Evolutionary conservation across 2,888 invertebrate genomes (phyloP), one percentile per base, ranked within the genome.

Genomic region (Pristionchus maxplancki): DNA sequence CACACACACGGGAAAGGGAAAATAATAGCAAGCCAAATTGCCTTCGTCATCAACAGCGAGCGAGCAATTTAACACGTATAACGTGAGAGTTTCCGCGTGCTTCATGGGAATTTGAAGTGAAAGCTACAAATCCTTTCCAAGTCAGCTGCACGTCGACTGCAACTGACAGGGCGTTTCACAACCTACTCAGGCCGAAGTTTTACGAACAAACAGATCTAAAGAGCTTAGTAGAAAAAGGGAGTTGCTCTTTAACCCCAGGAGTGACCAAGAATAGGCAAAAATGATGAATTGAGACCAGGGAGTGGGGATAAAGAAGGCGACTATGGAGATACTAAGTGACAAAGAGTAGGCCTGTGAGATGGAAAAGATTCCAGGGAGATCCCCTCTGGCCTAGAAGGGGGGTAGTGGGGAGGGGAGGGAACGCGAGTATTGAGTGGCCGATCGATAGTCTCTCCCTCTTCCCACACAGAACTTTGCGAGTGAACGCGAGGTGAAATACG

Each of bases 341-440:
- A n/a, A n/a, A n/a, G n/a, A n/a, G n/a, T n/a, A n/a, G n/a, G n/a
- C n/a, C n/a, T n/a, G n/a, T n/a, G n/a, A n/a, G n/a, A n/a, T n/a
- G n/a, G n/a, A n/a, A n/a, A n/a, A n/a, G n/a, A n/a, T n/a, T n/a
- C n/a, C n/a, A n/a, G n/a, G n/a, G n/a, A n/a, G n/a, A 44, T 9
- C 44, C 44, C 44, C 44, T 44, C 44, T 6, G 44, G 6, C 24
- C 62, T 28, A 64, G 5, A n/a, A 8, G 20, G 71, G 71, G 37
- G 71, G 15, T 17, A 13, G 58, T 64, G n/a, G n/a, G 48, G 78
- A n/a, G 28, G 44, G 44, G 44, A 28, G 34, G n/a, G 44, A 9
- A 48, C 44, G 44, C 37, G 44, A 78, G 78, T 40, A 78, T 40
- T 78, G 78, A 48, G 78, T n/a, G 78, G 78, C 9, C 58, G 44